These are phyloP conservation scores for Accipiter virgatus DNA, from an alignment of 2,113 vertebrate genomes.

Conservation along the genomic window DNA sequence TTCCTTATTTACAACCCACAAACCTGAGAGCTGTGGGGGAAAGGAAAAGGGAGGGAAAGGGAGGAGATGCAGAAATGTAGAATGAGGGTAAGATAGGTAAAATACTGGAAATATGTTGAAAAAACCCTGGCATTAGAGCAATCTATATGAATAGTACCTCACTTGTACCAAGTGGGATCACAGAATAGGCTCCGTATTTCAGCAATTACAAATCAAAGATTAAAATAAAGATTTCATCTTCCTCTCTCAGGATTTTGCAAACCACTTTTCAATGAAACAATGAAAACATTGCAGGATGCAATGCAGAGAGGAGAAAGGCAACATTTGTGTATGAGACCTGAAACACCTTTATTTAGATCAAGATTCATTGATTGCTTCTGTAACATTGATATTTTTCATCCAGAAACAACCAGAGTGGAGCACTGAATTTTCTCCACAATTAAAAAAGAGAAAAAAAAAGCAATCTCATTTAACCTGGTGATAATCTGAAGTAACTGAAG, in stretches of 20 bases:
- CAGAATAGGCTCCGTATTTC: neutral
- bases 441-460: neutral
- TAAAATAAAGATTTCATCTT: neutral
- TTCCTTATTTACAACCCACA: neutral
- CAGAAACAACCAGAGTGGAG: neutral
- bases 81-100: neutral
- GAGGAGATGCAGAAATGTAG: neutral
- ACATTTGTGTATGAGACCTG: neutral
- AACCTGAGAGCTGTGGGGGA: neutral
- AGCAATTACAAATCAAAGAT: neutral
- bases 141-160: neutral
- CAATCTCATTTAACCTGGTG: neutral
- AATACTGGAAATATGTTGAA: neutral
- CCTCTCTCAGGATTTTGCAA: neutral
- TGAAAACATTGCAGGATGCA: neutral
- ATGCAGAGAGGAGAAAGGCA: neutral
- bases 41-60: neutral
- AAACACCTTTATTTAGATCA: neutral
- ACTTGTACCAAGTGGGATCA: neutral
- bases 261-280: neutral
- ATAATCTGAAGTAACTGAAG: neutral
- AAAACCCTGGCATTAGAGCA: neutral
- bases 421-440: neutral
- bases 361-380: neutral
- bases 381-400: neutral